Percentiles rank a stretch among this genome's conserved stretches.
phyloP scores from a whole-genome alignment of 2,888 invertebrate species.

The Oscheius sp. region DNA sequence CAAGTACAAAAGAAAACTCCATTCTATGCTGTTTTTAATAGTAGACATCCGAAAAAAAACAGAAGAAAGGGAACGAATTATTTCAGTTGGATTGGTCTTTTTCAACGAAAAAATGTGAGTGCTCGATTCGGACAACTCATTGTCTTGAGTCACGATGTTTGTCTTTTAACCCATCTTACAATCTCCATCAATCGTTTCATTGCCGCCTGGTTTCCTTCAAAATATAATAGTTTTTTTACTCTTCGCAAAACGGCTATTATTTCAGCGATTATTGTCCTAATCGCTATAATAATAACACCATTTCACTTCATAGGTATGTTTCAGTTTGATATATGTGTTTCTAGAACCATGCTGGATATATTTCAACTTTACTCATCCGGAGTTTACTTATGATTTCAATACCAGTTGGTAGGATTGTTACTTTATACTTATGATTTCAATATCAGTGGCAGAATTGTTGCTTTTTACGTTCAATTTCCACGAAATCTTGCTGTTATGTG shows the following conservation, averaged over 20 bases:
- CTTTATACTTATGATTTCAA: constrained; percentile 5
- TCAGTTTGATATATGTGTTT: background rate
- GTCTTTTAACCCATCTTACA: background rate
- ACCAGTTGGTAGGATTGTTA: background rate
- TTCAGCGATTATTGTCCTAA: background rate
- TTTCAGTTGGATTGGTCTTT: constrained; percentile 2
- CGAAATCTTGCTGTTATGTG: constrained; percentile 3
- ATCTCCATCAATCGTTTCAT: constrained; percentile 19
- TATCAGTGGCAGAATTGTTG: background rate
- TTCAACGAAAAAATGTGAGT: background rate
- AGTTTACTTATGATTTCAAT: too few species aligned
- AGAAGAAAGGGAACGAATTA: too few species aligned
- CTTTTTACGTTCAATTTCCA: constrained; percentile 12
- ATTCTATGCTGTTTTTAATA: too few species aligned
- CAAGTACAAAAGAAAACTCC: too few species aligned
- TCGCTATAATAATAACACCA: background rate
- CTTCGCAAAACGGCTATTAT: background rate
- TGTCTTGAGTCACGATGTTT: constrained; percentile 17
- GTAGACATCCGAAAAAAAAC: too few species aligned
- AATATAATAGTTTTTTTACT: constrained; percentile 1
- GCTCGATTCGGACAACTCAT: constrained; percentile 13
- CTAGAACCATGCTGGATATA: constrained; percentile 13
- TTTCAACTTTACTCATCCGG: constrained; percentile 3
- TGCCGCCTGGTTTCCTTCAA: constrained; percentile 14
- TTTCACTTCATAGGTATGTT: constrained; percentile 4